Conservation (phyloP, 2,797 vertebrate genomes). For the Micrastur ruficollis region DNA sequence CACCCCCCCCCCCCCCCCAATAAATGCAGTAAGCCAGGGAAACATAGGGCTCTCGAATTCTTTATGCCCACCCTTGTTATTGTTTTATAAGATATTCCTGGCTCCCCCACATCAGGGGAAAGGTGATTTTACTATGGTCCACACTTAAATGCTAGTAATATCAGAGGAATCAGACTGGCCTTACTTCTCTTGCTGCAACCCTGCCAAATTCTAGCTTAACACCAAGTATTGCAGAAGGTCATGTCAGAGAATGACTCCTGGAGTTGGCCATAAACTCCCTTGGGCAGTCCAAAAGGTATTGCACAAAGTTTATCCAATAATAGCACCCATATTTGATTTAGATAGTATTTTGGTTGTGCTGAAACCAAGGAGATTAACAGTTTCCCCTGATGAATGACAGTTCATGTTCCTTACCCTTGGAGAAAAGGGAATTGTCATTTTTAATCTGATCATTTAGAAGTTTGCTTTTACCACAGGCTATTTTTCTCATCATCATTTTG, state of each 20-base stretch:
- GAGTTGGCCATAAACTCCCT: neutral
- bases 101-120: neutral
- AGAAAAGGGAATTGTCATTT: conserved; percentile 8
- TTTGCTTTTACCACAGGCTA: neutral
- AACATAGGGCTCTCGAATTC: neutral
- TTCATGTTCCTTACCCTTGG: neutral
- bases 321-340: neutral
- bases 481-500: neutral
- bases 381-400: neutral
- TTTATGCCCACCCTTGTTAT: neutral
- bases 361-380: neutral
- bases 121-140: neutral
- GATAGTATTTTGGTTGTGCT: neutral
- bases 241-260: neutral
- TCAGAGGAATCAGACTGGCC: neutral
- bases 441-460: conserved; percentile 4
- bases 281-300: neutral
- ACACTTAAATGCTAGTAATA: neutral
- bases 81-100: neutral
- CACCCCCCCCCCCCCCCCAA: neutral
- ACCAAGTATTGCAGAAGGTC: neutral
- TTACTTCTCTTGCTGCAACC: neutral
- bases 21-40: neutral
- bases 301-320: neutral
- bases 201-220: neutral